Evolutionary conservation across 2,113 vertebrate species (phyloP), one percentile per base, ranked within the genome.

Genomic region (Heliornis fulica): DNA sequence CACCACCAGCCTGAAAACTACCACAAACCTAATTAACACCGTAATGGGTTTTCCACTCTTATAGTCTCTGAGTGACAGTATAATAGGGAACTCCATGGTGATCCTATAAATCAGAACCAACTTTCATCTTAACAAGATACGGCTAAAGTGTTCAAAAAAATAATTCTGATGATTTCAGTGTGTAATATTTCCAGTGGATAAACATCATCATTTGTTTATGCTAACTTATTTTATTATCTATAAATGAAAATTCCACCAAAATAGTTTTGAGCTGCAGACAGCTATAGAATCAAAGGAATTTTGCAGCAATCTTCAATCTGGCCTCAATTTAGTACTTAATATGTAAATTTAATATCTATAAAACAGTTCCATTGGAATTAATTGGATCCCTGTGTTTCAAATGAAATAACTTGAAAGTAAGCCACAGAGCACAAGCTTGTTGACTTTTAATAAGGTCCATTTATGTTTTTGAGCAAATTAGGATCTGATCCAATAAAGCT

Each of bases 11-110:
- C 66, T 51, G 53, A 66, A 96, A 94, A 95, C 57, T 81, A 89
- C 72, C 59, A 51, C 77, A 91, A 63, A 91, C 45, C 85, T 96
- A 95, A 97, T 97, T 97, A 97, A 96, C 93, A 93, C 87, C 41
- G 51, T 94, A 97, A 97, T 95, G 85, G 46, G 28, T 91, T 97
- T 96, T 96, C 93, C 86, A 72, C 65, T 95, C 64, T 56, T 74
- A 41, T 50, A 57, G 10, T 76, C 50, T 68, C 76, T 53, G 74
- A 97, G 43, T 94, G 90, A 95, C 95, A 95, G 74, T 96, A 96
- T 96, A 97, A 97, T 97, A 95, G 97, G 95, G 68, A 95, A n/a
- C 61, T 82, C 85, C 80, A 83, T 32, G 40, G 45, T 83, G 91
- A 93, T 78, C 63, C 64, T 90, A 41, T 84, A 97, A 96, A 95